phyloP scores from a whole-genome alignment of 2,888 invertebrate genomes.

The Ormyrus thymus region DNA sequence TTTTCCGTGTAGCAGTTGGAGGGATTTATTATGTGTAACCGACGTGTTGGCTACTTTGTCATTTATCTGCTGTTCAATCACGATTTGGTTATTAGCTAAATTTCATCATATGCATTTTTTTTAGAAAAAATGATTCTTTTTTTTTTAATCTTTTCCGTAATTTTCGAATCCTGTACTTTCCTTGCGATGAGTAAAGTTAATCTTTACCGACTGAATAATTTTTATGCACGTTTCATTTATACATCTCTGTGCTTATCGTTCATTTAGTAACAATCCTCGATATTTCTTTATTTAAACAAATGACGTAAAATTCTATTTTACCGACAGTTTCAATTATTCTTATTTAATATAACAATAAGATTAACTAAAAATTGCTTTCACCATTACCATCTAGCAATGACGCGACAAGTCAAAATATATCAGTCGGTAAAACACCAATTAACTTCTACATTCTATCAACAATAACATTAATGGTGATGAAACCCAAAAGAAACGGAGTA shows the following conservation, averaged over 20 bases:
- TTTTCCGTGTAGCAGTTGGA: constrained; percentile 49
- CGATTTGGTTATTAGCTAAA: constrained; percentile 44
- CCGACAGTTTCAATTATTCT: neutral
- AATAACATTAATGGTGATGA: neutral
- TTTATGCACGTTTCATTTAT: too few relatives aligned
- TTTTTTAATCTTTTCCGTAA: constrained; percentile 4
- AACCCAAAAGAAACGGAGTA: neutral
- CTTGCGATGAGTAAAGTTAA: constrained; percentile 16
- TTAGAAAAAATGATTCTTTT: constrained; percentile 26
- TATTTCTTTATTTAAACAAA: constrained; percentile 10
- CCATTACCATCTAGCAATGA: too few relatives aligned
- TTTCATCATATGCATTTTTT: constrained; percentile 13
- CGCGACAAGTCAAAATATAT: too few relatives aligned
- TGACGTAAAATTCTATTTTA: neutral
- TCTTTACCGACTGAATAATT: constrained; percentile 35
- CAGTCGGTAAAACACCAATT: constrained; percentile 4
- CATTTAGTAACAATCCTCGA: constrained; percentile 7
- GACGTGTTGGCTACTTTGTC: constrained; percentile 29
- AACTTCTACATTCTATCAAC: neutral
- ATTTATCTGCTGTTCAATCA: constrained; percentile 19
- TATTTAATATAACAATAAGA: neutral
- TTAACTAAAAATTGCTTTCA: neutral
- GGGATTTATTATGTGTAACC: constrained; percentile 46
- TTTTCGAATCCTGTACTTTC: constrained; percentile 12
- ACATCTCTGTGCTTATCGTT: too few relatives aligned